Percentiles rank a stretch among this genome's conserved stretches.
Evolutionary conservation across 2,113 vertebrate species (phyloP).

Genomic region (Noctilio leporinus): DNA sequence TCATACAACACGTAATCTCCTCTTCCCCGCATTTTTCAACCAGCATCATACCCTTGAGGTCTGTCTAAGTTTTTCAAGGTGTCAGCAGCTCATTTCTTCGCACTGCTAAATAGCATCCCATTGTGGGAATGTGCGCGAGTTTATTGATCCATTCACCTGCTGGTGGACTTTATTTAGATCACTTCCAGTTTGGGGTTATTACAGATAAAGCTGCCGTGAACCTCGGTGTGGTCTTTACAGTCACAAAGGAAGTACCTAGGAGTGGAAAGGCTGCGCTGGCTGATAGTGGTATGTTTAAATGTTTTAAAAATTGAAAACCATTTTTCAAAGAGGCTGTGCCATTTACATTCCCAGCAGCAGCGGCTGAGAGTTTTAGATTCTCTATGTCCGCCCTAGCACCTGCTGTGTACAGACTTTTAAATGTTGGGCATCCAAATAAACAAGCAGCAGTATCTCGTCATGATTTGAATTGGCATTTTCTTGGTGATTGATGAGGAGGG

Average conservation of each 20-base stretch:
- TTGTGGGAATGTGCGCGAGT: background rate
- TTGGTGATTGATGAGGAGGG: background rate
- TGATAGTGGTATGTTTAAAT: background rate
- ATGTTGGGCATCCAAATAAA: background rate
- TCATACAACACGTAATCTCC: background rate
- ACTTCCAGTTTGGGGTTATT: background rate
- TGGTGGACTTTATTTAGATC: background rate
- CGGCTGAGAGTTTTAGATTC: background rate
- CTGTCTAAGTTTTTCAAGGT: background rate
- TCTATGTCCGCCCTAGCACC: background rate
- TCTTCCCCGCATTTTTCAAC: background rate
- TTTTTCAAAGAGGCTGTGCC: background rate
- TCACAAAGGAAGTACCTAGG: background rate
- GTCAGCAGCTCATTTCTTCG: background rate
- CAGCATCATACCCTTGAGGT: background rate
- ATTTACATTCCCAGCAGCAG: background rate
- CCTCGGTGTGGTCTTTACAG: background rate
- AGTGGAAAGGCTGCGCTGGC: background rate
- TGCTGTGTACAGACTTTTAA: background rate
- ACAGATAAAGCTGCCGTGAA: background rate
- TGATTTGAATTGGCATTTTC: background rate
- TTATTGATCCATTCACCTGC: background rate
- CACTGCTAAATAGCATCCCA: background rate
- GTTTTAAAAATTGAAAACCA: background rate
- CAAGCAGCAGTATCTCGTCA: fast-evolving